Conservation (phyloP, 2,113 vertebrate genomes). For the Malurus alboscapulatus region DNA sequence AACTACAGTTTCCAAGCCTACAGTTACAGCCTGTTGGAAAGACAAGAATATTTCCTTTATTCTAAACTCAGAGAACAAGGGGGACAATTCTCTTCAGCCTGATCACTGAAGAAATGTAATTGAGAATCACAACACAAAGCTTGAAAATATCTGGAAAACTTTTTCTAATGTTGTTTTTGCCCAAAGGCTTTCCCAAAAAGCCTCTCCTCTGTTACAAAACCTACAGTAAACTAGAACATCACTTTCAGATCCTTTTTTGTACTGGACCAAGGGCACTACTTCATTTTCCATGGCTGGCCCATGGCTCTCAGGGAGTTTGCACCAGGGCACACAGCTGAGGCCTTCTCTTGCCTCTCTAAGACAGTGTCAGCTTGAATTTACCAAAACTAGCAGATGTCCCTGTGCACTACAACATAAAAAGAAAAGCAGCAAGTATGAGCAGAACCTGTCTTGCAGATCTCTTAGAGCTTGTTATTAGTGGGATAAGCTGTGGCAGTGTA, state of each 20-base stretch:
- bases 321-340: neutral
- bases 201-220: neutral
- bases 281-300: neutral
- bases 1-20: neutral
- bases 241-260: neutral
- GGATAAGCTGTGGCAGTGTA: neutral
- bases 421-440: neutral
- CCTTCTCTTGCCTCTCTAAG: neutral
- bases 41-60: neutral
- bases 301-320: neutral
- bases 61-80: neutral
- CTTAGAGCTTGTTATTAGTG: neutral
- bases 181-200: neutral
- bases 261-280: neutral
- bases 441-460: neutral
- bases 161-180: neutral
- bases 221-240: neutral
- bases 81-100: neutral
- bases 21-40: neutral
- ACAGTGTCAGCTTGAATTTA: neutral
- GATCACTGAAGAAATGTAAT: neutral
- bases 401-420: neutral
- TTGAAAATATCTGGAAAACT: neutral
- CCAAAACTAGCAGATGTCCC: neutral
- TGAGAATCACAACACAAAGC: neutral